A percentile compares a stretch with the other conserved stretches of the same genome.
phyloP scores from a whole-genome alignment of 2,797 vertebrate species.

The Tapirus indicus region DNA sequence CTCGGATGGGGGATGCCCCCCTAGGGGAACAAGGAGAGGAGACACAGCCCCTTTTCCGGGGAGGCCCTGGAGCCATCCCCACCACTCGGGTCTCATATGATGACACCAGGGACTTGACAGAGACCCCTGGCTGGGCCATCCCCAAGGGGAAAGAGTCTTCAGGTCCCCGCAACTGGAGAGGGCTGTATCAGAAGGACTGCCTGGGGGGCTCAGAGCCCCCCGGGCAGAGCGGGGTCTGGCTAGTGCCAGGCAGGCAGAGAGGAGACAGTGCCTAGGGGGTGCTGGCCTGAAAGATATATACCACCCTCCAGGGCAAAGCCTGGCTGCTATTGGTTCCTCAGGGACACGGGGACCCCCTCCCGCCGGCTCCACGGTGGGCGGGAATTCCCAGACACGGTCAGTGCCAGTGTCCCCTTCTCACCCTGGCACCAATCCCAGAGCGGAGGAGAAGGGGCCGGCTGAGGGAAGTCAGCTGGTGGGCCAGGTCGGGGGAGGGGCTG shows the following conservation, averaged over 20 bases:
- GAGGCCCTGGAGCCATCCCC: slow-evolving; percentile 29
- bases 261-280: slow-evolving; percentile 62
- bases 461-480: slow-evolving; percentile 71
- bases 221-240: slow-evolving; percentile 52
- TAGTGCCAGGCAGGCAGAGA: slow-evolving; percentile 74
- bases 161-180: background rate
- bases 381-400: slow-evolving; percentile 82
- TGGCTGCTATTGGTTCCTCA: slow-evolving; percentile 79
- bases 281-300: slow-evolving; percentile 79
- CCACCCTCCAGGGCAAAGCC: slow-evolving; percentile 64
- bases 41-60: slow-evolving; percentile 80
- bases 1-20: slow-evolving; percentile 79
- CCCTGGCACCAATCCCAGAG: slow-evolving; percentile 81
- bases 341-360: slow-evolving; percentile 82
- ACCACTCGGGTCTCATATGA: slow-evolving; percentile 81
- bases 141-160: background rate
- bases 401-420: slow-evolving; percentile 83
- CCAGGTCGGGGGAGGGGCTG: background rate
- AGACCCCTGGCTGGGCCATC: slow-evolving; percentile 82
- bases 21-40: slow-evolving; percentile 83
- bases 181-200: slow-evolving; percentile 20
- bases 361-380: slow-evolving; percentile 72
- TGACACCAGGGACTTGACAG: slow-evolving; percentile 82
- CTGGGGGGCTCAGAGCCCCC: slow-evolving; percentile 82
- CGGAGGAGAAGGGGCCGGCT: slow-evolving; percentile 50